Conservation (phyloP, 2,113 vertebrate genomes). For the Lepus europaeus region DNA sequence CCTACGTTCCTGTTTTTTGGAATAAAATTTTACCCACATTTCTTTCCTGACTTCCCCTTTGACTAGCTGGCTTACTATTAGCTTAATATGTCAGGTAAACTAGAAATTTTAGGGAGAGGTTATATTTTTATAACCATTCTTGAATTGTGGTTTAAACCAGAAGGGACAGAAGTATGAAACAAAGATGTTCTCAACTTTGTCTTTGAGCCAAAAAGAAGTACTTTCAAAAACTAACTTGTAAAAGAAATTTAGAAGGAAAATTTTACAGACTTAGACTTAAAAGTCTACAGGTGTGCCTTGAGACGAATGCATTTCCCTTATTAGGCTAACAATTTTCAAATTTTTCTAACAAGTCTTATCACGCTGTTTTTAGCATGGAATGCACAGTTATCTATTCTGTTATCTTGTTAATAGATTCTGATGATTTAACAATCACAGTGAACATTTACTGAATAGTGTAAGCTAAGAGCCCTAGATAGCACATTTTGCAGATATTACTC, state of each 20-base stretch:
- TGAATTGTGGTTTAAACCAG: slow-evolving; percentile 49
- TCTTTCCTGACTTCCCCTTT: slow-evolving; percentile 19
- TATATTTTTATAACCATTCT: slow-evolving; percentile 22
- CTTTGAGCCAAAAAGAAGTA: slow-evolving; percentile 25
- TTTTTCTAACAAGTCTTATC: not conserved
- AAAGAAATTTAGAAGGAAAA: slow-evolving; percentile 33
- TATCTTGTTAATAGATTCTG: slow-evolving; percentile 28
- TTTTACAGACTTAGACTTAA: slow-evolving; percentile 38
- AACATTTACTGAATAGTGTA: slow-evolving; percentile 8
- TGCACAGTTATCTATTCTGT: not conserved
- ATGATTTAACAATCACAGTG: slow-evolving; percentile 13
- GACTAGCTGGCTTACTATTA: slow-evolving; percentile 29
- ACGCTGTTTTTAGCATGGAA: slow-evolving; percentile 26
- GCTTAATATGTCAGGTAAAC: not conserved
- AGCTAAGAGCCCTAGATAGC: not conserved
- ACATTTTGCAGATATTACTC: not conserved
- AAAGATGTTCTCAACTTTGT: slow-evolving; percentile 46
- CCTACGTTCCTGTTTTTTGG: not conserved
- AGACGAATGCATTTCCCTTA: slow-evolving; percentile 21
- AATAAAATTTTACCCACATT: slow-evolving; percentile 49
- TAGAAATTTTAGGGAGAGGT: slow-evolving; percentile 24
- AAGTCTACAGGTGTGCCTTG: slow-evolving; percentile 26
- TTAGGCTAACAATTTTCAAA: slow-evolving; percentile 48
- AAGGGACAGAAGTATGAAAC: not conserved
- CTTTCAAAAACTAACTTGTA: slow-evolving; percentile 36